Percentiles rank a stretch among this genome's conserved stretches.
These are phyloP conservation scores for Botrylloides violaceus DNA, from an alignment of 23 tunicate species.

Conservation along the genomic window DNA sequence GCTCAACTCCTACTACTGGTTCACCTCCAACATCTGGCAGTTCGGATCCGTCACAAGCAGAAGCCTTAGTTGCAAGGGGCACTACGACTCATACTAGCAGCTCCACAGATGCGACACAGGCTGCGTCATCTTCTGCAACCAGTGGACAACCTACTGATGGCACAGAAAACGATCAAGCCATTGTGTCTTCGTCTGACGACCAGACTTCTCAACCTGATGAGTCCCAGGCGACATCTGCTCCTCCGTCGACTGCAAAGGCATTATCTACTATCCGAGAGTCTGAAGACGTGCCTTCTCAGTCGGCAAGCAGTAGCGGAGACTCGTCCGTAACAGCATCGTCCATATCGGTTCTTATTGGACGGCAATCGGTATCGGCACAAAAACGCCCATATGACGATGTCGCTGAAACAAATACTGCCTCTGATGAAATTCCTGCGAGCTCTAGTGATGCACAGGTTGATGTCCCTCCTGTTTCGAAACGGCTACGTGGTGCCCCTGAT, in stretches of 20 bases:
- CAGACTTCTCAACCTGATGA: conserved; percentile 60
- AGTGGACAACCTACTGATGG: conserved; percentile 17
- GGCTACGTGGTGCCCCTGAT: conserved; percentile 75
- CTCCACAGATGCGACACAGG: background rate
- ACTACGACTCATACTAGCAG: conserved; percentile 2
- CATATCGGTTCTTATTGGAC: background rate
- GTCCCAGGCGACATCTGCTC: background rate
- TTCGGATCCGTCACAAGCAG: conserved; percentile 8
- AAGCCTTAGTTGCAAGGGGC: background rate
- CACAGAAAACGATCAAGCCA: conserved; percentile 66
- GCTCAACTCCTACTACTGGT: conserved; percentile 17
- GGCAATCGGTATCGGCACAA: conserved; percentile 26
- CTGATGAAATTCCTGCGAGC: conserved; percentile 40
- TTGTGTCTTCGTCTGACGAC: conserved; percentile 83
- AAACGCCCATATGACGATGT: conserved; percentile 52
- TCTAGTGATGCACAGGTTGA: conserved; percentile 73
- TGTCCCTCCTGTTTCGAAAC: conserved; percentile 68
- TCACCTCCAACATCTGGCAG: background rate
- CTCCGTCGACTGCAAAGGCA: background rate
- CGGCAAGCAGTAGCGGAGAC: conserved; percentile 35
- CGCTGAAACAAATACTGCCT: conserved; percentile 14
- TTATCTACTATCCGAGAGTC: conserved; percentile 17
- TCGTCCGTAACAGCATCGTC: conserved; percentile 6
- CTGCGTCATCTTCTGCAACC: conserved; percentile 8
- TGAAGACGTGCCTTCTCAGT: conserved; percentile 35